A percentile compares a stretch with the other conserved stretches of the same genome.
phyloP scores from a whole-genome alignment of 2,113 vertebrate species.

The Pycnonotus jocosus region DNA sequence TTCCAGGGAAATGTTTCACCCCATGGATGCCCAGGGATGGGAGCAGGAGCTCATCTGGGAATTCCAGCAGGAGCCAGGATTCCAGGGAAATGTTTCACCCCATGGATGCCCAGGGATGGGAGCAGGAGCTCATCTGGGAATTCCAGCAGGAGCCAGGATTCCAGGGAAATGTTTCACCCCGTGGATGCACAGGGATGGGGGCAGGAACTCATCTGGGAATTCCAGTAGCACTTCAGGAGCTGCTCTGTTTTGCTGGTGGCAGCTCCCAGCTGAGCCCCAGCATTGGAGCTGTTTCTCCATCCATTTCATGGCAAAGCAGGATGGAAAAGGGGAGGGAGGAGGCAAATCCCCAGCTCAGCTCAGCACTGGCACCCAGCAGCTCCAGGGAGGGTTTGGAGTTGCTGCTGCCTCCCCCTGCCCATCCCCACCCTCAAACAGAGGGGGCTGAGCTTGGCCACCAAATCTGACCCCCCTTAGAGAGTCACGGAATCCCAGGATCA shows the following conservation, averaged over 20 bases:
- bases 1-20: accelerated
- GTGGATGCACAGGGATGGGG: neutral
- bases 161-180: accelerated
- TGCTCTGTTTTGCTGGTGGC: neutral
- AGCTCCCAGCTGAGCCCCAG: neutral
- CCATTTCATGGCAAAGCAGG: neutral
- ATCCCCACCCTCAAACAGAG: neutral
- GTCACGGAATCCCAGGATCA: neutral
- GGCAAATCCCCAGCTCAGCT: neutral
- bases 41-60: neutral
- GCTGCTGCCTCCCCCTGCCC: neutral
- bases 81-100: accelerated
- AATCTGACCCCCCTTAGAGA: neutral
- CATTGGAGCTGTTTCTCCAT: neutral
- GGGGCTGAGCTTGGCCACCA: neutral
- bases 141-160: neutral
- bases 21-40: accelerated
- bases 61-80: neutral
- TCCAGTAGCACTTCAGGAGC: neutral
- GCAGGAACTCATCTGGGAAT: neutral
- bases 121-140: neutral
- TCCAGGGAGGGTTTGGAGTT: neutral
- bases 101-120: accelerated
- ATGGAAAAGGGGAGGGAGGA: neutral
- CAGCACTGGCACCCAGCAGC: accelerated